Conservation (phyloP, 2,888 invertebrate species). For the Scaptomyza polygonia region DNA sequence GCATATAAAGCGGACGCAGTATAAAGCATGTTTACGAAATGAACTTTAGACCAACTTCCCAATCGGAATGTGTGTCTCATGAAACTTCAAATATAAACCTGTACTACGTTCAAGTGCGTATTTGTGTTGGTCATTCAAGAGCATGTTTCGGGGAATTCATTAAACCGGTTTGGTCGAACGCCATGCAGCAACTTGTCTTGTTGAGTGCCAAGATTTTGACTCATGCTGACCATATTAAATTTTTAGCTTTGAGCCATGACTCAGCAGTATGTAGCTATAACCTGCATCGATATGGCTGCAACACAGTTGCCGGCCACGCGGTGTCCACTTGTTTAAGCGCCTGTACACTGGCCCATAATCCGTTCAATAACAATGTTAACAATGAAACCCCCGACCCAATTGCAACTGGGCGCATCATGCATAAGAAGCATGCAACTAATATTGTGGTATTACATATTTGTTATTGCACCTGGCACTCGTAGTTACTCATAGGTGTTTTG, state of each 20-base stretch:
- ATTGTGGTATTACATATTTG: conserved; percentile 9
- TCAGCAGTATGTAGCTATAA: conserved; percentile 50
- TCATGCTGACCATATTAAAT: conserved; percentile 42
- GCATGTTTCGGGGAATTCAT: conserved; percentile 53
- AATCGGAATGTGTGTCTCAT: conserved; percentile 46
- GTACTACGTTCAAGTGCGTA: conserved; percentile 8
- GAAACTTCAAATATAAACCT: not conserved
- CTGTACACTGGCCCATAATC: conserved; percentile 12
- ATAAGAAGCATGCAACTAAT: conserved; percentile 27
- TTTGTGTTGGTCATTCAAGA: conserved; percentile 14
- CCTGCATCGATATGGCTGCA: conserved; percentile 9
- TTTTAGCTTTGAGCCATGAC: conserved; percentile 46
- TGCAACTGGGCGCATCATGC: conserved; percentile 27
- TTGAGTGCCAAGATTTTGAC: conserved; percentile 40
- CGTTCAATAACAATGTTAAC: conserved; percentile 3
- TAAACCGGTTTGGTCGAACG: conserved; percentile 58
- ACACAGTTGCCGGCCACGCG: conserved; percentile 38
- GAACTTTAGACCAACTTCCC: conserved; percentile 60
- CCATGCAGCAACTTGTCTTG: conserved; percentile 28
- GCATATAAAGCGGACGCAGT: conserved; percentile 29
- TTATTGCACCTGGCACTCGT: not conserved
- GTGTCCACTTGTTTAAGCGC: conserved; percentile 40
- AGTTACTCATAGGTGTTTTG: conserved; percentile 5
- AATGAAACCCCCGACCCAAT: conserved; percentile 21
- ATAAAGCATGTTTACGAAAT: conserved; percentile 42